Conservation (phyloP, 2,113 vertebrate genomes). For the human region DNA sequence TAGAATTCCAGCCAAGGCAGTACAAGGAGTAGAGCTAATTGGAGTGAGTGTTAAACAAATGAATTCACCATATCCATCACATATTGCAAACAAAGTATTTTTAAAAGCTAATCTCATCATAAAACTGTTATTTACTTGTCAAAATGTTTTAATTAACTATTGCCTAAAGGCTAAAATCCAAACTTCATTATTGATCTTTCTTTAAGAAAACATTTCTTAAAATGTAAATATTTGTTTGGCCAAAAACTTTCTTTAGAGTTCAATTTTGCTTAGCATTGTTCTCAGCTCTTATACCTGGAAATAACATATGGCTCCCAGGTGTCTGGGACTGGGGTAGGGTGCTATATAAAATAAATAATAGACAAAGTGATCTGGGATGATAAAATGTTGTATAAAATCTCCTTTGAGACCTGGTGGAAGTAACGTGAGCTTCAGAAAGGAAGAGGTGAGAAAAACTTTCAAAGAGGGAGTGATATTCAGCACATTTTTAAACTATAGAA, state of each 20-base stretch:
- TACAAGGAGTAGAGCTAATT: not conserved
- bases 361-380: not conserved
- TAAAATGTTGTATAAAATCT: not conserved
- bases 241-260: not conserved
- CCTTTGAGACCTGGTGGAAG: not conserved
- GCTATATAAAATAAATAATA: not conserved
- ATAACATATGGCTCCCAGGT: not conserved
- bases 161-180: not conserved
- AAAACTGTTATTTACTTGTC: not conserved
- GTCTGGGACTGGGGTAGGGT: not conserved
- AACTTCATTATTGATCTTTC: not conserved
- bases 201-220: no score
- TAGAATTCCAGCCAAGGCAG: not conserved
- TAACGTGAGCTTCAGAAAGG: not conserved
- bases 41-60: not conserved
- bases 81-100: not conserved
- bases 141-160: not conserved
- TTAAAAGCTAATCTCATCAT: not conserved
- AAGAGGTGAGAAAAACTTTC: not conserved
- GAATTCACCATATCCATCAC: not conserved
- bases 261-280: not conserved
- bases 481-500: not conserved
- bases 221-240: not conserved
- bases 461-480: not conserved
- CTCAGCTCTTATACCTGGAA: not conserved